phyloP scores from a whole-genome alignment of 2,113 vertebrate species.

The Pachyramphus minor region DNA sequence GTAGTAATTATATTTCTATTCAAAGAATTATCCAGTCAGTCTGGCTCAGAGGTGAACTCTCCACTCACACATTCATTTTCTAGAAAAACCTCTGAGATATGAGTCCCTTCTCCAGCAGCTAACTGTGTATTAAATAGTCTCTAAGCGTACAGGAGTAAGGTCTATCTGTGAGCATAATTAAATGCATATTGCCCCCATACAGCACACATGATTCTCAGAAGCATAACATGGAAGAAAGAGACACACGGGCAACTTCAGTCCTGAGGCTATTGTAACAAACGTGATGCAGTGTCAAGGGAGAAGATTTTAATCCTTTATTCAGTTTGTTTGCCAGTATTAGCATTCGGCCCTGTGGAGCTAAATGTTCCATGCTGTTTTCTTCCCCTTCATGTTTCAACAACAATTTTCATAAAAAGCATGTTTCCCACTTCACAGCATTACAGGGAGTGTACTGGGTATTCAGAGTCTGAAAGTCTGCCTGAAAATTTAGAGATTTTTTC shows the following conservation, averaged over 20 bases:
- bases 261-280: not conserved
- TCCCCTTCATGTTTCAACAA: constrained; percentile 8
- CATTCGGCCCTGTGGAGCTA: not conserved
- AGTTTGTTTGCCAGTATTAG: not conserved
- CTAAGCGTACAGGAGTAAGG: not conserved
- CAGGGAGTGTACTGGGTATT: not conserved
- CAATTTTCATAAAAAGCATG: not conserved
- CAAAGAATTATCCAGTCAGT: not conserved
- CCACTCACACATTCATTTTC: not conserved
- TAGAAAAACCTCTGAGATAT: not conserved
- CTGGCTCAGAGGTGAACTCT: not conserved
- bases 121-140: not conserved
- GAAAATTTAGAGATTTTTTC: not conserved
- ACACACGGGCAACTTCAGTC: accelerated
- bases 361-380: not conserved
- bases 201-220: not conserved
- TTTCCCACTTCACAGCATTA: not conserved
- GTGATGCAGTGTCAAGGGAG: not conserved
- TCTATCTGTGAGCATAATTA: not conserved
- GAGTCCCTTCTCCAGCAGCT: not conserved
- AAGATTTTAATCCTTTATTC: not conserved
- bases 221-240: not conserved
- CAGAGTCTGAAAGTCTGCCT: not conserved
- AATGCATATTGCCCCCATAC: not conserved
- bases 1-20: not conserved